These are phyloP conservation scores for Galbula dea DNA, from an alignment of 2,113 vertebrate genomes.

Conservation along the genomic window DNA sequence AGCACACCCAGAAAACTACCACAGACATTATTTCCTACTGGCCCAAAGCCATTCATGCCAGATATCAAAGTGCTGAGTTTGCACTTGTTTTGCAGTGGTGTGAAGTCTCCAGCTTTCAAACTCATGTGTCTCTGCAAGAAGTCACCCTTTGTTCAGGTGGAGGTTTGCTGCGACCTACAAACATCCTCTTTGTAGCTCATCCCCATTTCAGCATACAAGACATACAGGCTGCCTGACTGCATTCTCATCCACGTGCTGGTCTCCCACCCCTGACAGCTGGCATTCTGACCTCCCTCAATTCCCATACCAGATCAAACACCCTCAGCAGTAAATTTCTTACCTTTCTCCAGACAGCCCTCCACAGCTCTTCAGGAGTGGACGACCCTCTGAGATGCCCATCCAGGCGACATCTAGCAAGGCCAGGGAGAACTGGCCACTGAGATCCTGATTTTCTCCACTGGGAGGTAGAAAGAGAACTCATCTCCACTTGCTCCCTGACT, in stretches of 20 bases:
- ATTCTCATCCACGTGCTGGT: not conserved
- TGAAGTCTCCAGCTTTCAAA: not conserved
- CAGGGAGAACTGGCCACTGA: not conserved
- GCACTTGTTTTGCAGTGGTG: not conserved
- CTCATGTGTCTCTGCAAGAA: not conserved
- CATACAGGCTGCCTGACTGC: fast-evolving
- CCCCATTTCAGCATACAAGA: not conserved
- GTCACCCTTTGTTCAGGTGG: not conserved
- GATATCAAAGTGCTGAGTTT: not conserved
- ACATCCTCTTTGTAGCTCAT: not conserved
- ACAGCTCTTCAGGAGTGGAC: fast-evolving
- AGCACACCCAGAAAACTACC: not conserved
- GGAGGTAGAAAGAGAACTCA: not conserved
- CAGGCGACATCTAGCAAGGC: not conserved
- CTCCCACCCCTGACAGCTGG: not conserved
- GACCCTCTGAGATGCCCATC: not conserved
- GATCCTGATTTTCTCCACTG: not conserved
- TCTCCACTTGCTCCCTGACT: not conserved
- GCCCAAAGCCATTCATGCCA: not conserved
- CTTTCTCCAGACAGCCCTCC: fast-evolving
- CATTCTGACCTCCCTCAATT: not conserved
- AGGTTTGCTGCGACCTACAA: not conserved
- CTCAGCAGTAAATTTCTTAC: not conserved
- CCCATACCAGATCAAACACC: not conserved
- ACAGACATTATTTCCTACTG: not conserved